Evolutionary conservation across 2,888 invertebrate species (phyloP).

Genomic region (Pasiphila rectangulata): DNA sequence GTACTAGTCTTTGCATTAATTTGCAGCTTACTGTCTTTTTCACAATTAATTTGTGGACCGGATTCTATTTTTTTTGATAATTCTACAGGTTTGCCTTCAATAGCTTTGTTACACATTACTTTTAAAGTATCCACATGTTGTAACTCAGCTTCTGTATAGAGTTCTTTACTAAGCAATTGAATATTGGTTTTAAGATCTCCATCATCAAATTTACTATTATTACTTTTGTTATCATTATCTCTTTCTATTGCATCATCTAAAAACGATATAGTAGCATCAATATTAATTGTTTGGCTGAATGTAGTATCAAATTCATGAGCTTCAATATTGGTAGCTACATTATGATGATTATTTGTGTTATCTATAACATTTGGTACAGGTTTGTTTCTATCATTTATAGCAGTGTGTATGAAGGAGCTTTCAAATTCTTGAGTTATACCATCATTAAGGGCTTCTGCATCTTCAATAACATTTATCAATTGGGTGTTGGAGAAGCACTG

Average conservation of each 20-base stretch:
- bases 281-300: constrained; percentile 28
- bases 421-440: constrained; percentile 62
- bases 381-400: constrained; percentile 5
- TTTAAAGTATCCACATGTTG: constrained; percentile 3
- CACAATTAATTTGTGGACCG: too few relatives aligned
- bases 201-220: not conserved
- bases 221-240: not conserved
- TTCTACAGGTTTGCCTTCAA: not conserved
- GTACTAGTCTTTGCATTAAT: not conserved
- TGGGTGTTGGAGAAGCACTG: constrained; percentile 65
- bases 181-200: too few relatives aligned
- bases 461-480: constrained; percentile 56
- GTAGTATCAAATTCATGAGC: constrained; percentile 21
- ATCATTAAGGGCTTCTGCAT: constrained; percentile 52
- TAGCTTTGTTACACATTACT: constrained; percentile 6
- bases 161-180: too few relatives aligned
- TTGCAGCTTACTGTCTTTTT: not conserved
- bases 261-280: constrained; percentile 13
- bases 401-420: constrained; percentile 34
- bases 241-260: constrained; percentile 2
- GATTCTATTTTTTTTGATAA: too few relatives aligned
- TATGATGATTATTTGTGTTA: constrained; percentile 1
- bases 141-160: not conserved
- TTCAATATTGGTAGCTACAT: constrained; percentile 5
- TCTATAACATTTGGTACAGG: not conserved